phyloP scores from a whole-genome alignment of 2,797 vertebrate species.

The Serranus cabrilla region DNA sequence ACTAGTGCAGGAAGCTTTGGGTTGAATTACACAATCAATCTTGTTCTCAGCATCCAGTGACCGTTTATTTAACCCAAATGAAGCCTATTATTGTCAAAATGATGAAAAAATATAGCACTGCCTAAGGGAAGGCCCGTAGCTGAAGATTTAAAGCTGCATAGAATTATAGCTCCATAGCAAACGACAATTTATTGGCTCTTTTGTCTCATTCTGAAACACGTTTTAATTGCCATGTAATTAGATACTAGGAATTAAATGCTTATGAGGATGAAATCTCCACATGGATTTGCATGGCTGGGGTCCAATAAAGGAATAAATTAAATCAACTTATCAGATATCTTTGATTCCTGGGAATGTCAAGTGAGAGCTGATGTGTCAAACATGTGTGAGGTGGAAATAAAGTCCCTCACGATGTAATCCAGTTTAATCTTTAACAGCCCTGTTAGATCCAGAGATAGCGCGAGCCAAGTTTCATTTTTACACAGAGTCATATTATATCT shows the following conservation, averaged over 20 bases:
- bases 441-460: slow-evolving; percentile 29
- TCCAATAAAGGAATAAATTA: slow-evolving; percentile 36
- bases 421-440: slow-evolving; percentile 56
- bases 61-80: slow-evolving; percentile 11
- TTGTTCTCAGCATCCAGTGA: slow-evolving; percentile 23
- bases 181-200: slow-evolving; percentile 1
- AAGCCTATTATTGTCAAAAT: not conserved
- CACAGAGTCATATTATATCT: slow-evolving; percentile 33
- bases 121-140: not conserved
- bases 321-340: slow-evolving; percentile 47
- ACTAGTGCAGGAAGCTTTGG: slow-evolving; percentile 15
- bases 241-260: slow-evolving; percentile 28
- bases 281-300: slow-evolving; percentile 32
- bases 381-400: slow-evolving; percentile 28
- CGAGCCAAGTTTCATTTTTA: slow-evolving; percentile 53
- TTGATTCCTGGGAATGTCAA: slow-evolving; percentile 47
- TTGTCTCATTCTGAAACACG: slow-evolving; percentile 15
- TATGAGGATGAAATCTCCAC: slow-evolving; percentile 13
- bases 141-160: slow-evolving; percentile 4
- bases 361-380: slow-evolving; percentile 48
- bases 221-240: slow-evolving; percentile 46
- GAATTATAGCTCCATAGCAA: not conserved
- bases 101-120: not conserved
- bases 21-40: slow-evolving; percentile 22
- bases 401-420: slow-evolving; percentile 48